Base-by-base conservation (phyloP, 2,797 vertebrate species). In the Lindbergichthys nudifrons region DNA sequence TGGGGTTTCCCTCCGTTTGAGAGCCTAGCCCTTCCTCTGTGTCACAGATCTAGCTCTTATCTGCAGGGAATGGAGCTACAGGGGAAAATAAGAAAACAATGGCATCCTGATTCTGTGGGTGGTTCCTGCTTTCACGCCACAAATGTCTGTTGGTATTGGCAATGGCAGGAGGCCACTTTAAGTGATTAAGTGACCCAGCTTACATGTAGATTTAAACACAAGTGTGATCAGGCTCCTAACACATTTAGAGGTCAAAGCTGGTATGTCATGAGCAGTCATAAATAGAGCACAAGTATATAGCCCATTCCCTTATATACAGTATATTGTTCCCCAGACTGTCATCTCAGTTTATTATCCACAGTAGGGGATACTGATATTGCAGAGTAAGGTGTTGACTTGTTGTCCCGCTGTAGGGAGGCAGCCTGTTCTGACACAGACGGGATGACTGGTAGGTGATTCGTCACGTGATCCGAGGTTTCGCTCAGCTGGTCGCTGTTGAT, bases 381-480 rank as follows among this genome's bases (percentile, higher is more conserved):
- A 16, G 19, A 68, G 73, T 89, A 89, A 12, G 84, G 73, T 3
- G 3, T 1, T 0, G 75, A 39, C 2, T 56, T 77, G 74, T 32
- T 12, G 16, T 84, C 56, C 62, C 62, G 71, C 18, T 21, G 83
- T 12, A 92, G 10, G 2, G 84, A 73, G 12, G 87, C 91, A 0
- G 93, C 91, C 78, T 93, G 91, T 12, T 91, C 79, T 0, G 89
- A 93, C 53, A 94, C 93, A 2, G 93, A 93, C 0, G 93, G 39
- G 70, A 95, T 93, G 64, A n/a, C 70, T 0, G 89, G 82, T 0
- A 65, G 52, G 16, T 82, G 77, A 47, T 82, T 75, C 2, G 30
- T 14, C 15, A 14, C 2, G 5, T 26, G 57, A 23, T 87, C 73
- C 0, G 16, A 4, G 4, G 67, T 4, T 7, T 85, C 67, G 0